Evolutionary conservation across 2,797 vertebrate species (phyloP).

Genomic region (Propithecus deckenii): DNA sequence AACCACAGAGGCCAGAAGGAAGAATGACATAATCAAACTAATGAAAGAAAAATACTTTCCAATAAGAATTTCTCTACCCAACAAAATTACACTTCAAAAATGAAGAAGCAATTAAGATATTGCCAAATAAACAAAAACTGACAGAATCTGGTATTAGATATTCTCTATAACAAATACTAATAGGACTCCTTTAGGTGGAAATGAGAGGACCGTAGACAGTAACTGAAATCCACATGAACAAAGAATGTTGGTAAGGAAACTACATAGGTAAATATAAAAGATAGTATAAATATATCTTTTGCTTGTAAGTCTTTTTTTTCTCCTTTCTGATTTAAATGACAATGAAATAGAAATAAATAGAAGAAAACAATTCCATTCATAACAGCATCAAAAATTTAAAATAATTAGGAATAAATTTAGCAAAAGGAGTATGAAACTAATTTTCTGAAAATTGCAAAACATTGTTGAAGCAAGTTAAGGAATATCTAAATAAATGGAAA

Average conservation of each 20-base stretch:
- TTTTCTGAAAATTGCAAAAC: not conserved
- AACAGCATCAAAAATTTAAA: not conserved
- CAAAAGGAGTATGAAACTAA: not conserved
- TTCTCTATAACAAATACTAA: not conserved
- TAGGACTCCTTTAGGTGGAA: not conserved
- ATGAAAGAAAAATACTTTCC: not conserved
- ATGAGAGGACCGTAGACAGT: not conserved
- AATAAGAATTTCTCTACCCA: not conserved
- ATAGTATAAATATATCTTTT: not conserved
- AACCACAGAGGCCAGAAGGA: not conserved
- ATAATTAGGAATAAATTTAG: not conserved
- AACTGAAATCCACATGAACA: not conserved
- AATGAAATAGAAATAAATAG: not conserved
- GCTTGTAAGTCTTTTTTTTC: not conserved
- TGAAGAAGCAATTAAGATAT: not conserved
- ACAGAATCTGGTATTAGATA: not conserved
- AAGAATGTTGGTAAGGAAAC: not conserved
- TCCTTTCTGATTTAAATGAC: not conserved
- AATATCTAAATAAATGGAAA: not conserved
- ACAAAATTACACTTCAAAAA: not conserved
- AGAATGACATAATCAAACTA: not conserved
- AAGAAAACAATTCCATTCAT: not conserved
- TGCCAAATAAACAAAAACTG: not conserved
- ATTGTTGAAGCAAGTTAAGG: not conserved
- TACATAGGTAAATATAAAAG: not conserved